Evolutionary conservation across 1,140 invertebrate genomes (phyloP).

Genomic region (Formica exsecta): DNA sequence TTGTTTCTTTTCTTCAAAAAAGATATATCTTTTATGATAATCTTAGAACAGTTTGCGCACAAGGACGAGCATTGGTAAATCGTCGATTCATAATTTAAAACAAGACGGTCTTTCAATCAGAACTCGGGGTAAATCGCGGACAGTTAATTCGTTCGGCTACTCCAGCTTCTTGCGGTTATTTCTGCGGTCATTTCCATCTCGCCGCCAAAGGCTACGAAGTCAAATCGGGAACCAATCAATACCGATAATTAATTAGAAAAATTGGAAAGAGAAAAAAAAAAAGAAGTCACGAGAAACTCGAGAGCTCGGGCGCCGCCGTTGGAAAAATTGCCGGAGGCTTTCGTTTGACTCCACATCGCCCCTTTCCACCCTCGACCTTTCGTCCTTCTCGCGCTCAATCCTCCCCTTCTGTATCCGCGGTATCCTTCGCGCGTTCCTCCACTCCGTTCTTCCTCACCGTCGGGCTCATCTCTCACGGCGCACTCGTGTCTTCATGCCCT

Average conservation of each 20-base stretch:
- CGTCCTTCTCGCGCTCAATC: slow-evolving; percentile 47
- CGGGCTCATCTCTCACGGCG: slow-evolving; percentile 66
- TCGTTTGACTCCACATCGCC: slow-evolving; percentile 69
- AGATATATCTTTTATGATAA: slow-evolving; percentile 5
- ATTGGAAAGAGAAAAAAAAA: slow-evolving; percentile 71
- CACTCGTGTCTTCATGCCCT: slow-evolving; percentile 77
- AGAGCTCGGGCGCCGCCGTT: slow-evolving; percentile 64
- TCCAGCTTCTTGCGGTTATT: slow-evolving; percentile 69
- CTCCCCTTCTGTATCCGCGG: slow-evolving; percentile 53
- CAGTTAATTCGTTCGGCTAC: slow-evolving; percentile 74
- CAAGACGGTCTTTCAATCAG: slow-evolving; percentile 71
- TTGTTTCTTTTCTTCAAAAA: not conserved
- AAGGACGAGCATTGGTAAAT: slow-evolving; percentile 66
- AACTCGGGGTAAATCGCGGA: slow-evolving; percentile 71
- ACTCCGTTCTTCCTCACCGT: slow-evolving; percentile 67
- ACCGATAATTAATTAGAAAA: slow-evolving; percentile 84
- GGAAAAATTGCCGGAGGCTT: slow-evolving; percentile 77
- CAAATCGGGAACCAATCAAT: slow-evolving; percentile 81
- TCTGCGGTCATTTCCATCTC: slow-evolving; percentile 74
- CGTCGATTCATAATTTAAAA: slow-evolving; percentile 55
- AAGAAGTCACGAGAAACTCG: slow-evolving; percentile 78
- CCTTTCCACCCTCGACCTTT: slow-evolving; percentile 43
- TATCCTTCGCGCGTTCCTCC: slow-evolving; percentile 55
- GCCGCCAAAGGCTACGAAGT: slow-evolving; percentile 68
- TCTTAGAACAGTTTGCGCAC: not conserved